These are phyloP conservation scores for Indicator maculatus DNA, from an alignment of 2,113 vertebrate species.

Conservation along the genomic window DNA sequence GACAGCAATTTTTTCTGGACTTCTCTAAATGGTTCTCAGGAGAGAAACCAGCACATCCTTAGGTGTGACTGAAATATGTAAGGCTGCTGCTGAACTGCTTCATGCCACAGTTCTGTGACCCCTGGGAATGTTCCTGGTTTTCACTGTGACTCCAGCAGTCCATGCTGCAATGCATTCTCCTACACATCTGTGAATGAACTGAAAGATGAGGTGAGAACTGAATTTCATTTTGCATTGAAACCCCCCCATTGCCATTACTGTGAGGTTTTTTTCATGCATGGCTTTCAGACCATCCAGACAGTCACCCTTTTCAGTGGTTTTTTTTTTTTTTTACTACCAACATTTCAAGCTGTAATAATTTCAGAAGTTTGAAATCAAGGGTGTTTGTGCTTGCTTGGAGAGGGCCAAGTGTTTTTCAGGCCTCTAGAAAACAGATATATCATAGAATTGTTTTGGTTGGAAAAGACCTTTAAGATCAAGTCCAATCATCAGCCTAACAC, in stretches of 20 bases:
- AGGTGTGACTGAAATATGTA: background rate
- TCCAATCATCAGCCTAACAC: too few relatives aligned
- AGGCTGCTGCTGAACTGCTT: background rate
- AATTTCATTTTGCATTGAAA: background rate
- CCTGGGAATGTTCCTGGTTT: background rate
- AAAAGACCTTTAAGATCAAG: too few relatives aligned
- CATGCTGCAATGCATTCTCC: accelerated
- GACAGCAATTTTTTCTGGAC: background rate
- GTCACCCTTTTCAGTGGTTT: background rate
- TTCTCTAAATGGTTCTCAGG: background rate
- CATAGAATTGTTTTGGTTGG: too few relatives aligned
- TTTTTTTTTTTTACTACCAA: background rate
- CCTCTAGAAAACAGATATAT: background rate
- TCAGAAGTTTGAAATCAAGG: background rate
- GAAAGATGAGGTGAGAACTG: background rate
- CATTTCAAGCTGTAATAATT: background rate
- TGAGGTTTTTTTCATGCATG: background rate
- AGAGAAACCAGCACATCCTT: background rate
- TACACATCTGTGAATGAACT: background rate
- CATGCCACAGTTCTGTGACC: background rate
- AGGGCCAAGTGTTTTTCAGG: background rate
- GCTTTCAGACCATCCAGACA: background rate
- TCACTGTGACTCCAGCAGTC: background rate
- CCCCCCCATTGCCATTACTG: background rate
- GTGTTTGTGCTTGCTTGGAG: background rate